These are phyloP conservation scores for Aporophyla nigra DNA, from an alignment of 2,888 invertebrate species.

Conservation along the genomic window DNA sequence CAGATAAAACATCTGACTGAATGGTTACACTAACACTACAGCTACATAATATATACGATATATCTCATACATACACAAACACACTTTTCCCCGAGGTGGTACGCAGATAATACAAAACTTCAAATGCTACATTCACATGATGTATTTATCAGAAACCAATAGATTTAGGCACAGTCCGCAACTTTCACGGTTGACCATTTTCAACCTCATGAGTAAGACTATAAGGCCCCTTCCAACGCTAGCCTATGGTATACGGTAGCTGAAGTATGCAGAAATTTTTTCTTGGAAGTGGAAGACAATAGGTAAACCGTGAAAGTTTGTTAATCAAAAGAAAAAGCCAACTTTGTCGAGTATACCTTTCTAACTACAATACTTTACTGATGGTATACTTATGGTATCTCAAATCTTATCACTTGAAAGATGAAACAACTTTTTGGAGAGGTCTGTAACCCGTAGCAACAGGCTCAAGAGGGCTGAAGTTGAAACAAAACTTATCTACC, in stretches of 20 bases:
- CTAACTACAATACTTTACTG: conserved; percentile 1
- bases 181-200: background rate
- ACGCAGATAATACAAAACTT: background rate
- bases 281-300: too few species aligned
- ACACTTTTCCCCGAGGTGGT: background rate
- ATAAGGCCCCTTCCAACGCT: too few species aligned
- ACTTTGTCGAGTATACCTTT: background rate
- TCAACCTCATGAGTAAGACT: background rate
- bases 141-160: background rate
- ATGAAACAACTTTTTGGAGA: conserved; percentile 17
- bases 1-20: background rate
- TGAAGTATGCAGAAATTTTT: too few species aligned
- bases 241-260: too few species aligned
- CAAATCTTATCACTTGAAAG: conserved; percentile 22
- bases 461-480: background rate
- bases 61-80: background rate
- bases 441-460: background rate
- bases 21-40: background rate
- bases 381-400: conserved; percentile 1
- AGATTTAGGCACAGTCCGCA: background rate
- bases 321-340: too few species aligned
- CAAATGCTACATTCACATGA: background rate
- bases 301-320: too few species aligned
- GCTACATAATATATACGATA: background rate
- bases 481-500: background rate